Evolutionary conservation across 2,888 invertebrate genomes (phyloP).

Genomic region (Orchesella flavescens): DNA sequence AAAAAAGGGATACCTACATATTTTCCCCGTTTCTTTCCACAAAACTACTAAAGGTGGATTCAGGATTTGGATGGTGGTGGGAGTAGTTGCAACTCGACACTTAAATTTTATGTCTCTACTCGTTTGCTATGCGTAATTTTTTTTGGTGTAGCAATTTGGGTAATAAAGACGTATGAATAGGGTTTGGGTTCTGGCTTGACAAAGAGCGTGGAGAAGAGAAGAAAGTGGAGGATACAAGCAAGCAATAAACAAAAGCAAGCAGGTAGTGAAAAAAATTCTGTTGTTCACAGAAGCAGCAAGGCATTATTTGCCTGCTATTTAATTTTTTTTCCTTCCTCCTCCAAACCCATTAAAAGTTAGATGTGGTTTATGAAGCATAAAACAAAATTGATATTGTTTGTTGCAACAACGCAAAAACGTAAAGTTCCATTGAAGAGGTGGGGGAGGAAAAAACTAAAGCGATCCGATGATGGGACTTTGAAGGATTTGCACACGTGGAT

Average conservation of each 20-base stretch:
- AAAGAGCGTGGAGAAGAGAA: not conserved
- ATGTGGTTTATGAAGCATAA: conserved; percentile 48
- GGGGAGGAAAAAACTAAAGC: too few relatives aligned
- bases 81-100: too few relatives aligned
- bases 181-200: not conserved
- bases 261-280: not conserved
- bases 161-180: conserved; percentile 21
- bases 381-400: conserved; percentile 31
- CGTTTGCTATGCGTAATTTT: too few relatives aligned
- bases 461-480: too few relatives aligned
- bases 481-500: not conserved
- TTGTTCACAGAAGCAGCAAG: not conserved
- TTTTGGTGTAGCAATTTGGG: not conserved
- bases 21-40: too few relatives aligned
- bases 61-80: too few relatives aligned
- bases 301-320: not conserved
- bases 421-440: not conserved
- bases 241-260: not conserved
- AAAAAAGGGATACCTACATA: not conserved
- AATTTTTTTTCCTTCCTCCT: conserved; percentile 13
- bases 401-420: not conserved
- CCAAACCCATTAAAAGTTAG: conserved; percentile 7
- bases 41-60: too few relatives aligned
- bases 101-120: not conserved
- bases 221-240: not conserved